These are phyloP conservation scores for Phaonia tiefii DNA, from an alignment of 2,888 invertebrate species.

Conservation along the genomic window DNA sequence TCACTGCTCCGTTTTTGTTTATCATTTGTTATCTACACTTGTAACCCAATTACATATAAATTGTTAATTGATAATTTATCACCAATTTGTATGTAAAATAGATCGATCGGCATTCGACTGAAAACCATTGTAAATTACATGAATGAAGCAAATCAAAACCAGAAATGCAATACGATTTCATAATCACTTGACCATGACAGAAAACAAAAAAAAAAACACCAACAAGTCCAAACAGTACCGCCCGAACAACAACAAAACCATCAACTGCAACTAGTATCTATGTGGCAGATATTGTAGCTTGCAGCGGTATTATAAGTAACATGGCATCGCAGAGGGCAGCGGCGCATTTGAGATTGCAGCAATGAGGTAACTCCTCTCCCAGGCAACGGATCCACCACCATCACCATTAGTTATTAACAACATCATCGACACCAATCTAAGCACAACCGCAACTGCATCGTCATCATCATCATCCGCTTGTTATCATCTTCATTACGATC, in stretches of 20 bases:
- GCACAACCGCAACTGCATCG: not conserved
- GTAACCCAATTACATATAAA: conserved; percentile 11
- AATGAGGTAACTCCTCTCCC: conserved; percentile 56
- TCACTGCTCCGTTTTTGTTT: not conserved
- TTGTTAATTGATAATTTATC: conserved; percentile 40
- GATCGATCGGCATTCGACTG: conserved; percentile 15
- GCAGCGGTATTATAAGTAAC: conserved; percentile 1
- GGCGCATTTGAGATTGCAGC: conserved; percentile 18
- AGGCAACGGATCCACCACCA: conserved; percentile 60
- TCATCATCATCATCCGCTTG: not conserved
- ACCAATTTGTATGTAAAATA: conserved; percentile 45
- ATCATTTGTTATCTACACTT: not conserved
- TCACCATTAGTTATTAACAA: conserved; percentile 68
- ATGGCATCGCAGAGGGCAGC: not conserved
- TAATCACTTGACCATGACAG: conserved; percentile 75
- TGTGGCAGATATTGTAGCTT: not conserved
- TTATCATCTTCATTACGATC: conserved; percentile 13
- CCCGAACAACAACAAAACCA: not conserved
- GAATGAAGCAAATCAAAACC: conserved; percentile 28
- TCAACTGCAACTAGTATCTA: not conserved
- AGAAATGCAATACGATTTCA: conserved; percentile 44
- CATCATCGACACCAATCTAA: conserved; percentile 62
- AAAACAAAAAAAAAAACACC: conserved; percentile 52
- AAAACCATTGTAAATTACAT: conserved; percentile 27
- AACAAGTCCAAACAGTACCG: not conserved